A percentile compares a stretch with the other conserved stretches of the same genome.
These are phyloP conservation scores for Nesidiocoris tenuis DNA, from an alignment of 2,888 invertebrate genomes.

Conservation along the genomic window DNA sequence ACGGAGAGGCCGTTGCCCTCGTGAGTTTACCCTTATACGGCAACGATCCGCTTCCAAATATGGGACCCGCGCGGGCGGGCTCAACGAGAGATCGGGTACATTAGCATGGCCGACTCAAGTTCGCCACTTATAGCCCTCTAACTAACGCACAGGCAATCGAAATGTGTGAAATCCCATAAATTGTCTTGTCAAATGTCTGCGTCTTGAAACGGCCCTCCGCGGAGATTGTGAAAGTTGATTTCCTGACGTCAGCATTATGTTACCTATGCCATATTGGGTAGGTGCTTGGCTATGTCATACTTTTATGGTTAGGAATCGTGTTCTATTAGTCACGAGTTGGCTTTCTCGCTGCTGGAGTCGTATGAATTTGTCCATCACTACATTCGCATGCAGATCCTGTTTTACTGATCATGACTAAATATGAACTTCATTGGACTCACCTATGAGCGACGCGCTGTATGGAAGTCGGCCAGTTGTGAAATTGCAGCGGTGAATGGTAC, in stretches of 20 bases:
- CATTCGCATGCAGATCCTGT: neutral
- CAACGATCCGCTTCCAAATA: conserved; percentile 16
- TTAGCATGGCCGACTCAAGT: conserved; percentile 29
- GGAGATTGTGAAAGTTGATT: conserved; percentile 9
- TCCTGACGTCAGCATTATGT: conserved; percentile 4
- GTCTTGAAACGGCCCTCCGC: neutral
- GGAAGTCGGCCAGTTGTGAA: too few species aligned
- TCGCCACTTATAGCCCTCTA: conserved; percentile 12
- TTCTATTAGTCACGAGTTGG: neutral
- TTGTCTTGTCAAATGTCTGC: conserved; percentile 11
- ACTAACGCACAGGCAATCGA: conserved; percentile 11
- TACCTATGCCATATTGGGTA: conserved; percentile 11
- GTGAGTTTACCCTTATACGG: conserved; percentile 25
- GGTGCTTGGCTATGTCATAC: neutral
- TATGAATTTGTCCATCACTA: neutral
- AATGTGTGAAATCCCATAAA: conserved; percentile 26
- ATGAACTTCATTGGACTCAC: too few species aligned
- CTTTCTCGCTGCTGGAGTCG: neutral
- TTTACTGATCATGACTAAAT: too few species aligned
- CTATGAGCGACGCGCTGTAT: too few species aligned
- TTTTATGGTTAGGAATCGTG: conserved; percentile 3
- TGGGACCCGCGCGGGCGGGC: conserved; percentile 22
- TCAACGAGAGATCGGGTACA: neutral
- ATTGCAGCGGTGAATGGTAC: too few species aligned
- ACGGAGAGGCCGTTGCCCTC: conserved; percentile 19